A percentile compares a stretch with the other conserved stretches of the same genome.
Conservation (phyloP, 2,113 vertebrate species). For the Psilopsiagon aurifrons region DNA sequence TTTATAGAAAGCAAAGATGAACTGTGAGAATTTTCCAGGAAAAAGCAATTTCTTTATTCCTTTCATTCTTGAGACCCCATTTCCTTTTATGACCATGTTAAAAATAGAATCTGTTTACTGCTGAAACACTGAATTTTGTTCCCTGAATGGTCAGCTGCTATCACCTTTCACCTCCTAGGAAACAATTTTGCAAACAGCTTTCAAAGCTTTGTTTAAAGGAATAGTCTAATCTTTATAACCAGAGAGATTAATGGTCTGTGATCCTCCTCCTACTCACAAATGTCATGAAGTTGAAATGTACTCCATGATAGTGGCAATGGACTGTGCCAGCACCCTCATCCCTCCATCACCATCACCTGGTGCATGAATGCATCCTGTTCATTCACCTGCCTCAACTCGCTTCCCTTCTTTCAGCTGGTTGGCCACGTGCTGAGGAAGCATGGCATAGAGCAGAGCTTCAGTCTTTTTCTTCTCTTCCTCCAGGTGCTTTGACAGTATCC, state of each 20-base stretch:
- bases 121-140: background rate
- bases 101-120: background rate
- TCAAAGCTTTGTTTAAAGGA: background rate
- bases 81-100: background rate
- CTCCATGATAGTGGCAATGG: background rate
- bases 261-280: background rate
- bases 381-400: constrained; percentile 81
- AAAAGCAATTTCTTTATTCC: background rate
- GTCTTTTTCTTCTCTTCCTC: constrained; percentile 82
- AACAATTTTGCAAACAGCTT: background rate
- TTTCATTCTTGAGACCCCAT: background rate
- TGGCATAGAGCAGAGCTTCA: constrained; percentile 79
- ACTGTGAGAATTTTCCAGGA: background rate
- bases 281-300: background rate
- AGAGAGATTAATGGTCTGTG: background rate
- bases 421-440: constrained; percentile 82
- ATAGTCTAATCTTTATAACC: background rate
- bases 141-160: background rate
- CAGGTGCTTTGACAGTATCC: constrained; percentile 77
- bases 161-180: background rate
- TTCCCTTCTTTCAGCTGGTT: constrained; percentile 83
- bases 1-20: background rate
- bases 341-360: background rate
- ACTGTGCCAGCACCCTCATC: background rate
- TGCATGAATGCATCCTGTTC: background rate